Evolutionary conservation across 2,797 vertebrate genomes (phyloP).

Genomic region (Oceanodroma leucorhoa): DNA sequence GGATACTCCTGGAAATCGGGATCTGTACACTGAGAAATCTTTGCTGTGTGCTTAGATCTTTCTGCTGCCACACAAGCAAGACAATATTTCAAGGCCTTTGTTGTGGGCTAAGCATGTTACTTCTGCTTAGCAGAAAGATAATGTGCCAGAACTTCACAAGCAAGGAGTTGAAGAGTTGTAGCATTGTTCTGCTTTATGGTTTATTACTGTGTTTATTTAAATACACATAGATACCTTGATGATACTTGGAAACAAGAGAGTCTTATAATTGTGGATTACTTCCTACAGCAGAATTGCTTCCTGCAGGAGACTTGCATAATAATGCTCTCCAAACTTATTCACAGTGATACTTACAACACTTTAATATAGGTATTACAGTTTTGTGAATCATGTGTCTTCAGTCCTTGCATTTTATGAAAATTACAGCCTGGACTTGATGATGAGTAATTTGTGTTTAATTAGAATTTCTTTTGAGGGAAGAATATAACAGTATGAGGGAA

Average conservation of each 20-base stretch:
- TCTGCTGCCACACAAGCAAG: neutral
- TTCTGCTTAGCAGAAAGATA: neutral
- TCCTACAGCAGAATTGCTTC: neutral
- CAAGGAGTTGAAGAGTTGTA: rapidly evolving
- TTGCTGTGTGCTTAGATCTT: neutral
- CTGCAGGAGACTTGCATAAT: neutral
- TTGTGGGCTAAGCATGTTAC: neutral
- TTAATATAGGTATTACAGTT: neutral
- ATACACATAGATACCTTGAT: neutral
- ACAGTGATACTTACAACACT: rapidly evolving
- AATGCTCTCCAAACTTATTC: neutral
- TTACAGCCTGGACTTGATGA: neutral
- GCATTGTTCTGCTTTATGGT: rapidly evolving
- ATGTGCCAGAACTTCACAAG: rapidly evolving
- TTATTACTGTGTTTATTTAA: neutral
- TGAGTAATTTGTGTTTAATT: neutral
- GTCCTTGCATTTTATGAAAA: neutral
- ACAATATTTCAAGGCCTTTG: rapidly evolving
- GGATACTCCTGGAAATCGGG: neutral
- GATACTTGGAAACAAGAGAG: neutral
- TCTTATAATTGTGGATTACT: neutral
- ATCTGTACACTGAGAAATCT: neutral
- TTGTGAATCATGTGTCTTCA: neutral
- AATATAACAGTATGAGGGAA: neutral
- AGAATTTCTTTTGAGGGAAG: neutral